phyloP scores from a whole-genome alignment of 2,797 vertebrate species.

The Luscinia megarhynchos region DNA sequence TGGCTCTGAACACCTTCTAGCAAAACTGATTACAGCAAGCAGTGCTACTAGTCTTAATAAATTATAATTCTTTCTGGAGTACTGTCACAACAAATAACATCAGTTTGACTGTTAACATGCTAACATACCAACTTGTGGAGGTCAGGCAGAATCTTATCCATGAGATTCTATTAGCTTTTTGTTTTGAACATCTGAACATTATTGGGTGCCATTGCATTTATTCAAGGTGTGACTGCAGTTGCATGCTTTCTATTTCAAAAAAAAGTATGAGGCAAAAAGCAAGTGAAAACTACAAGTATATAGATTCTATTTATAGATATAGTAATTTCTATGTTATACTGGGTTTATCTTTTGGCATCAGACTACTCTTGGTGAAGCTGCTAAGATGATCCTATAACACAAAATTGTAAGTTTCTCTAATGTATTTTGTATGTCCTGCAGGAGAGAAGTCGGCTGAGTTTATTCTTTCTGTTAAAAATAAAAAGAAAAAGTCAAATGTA shows the following conservation, averaged over 20 bases:
- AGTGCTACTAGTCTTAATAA: not conserved
- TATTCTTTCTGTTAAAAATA: not conserved
- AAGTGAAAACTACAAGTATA: not conserved
- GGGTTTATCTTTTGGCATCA: not conserved
- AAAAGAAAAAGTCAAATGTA: not conserved
- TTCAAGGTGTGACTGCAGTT: not conserved
- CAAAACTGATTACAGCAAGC: not conserved
- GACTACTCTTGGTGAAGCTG: not conserved
- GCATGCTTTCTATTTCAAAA: not conserved
- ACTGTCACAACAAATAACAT: not conserved
- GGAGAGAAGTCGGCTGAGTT: not conserved
- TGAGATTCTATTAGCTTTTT: not conserved
- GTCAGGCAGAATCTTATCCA: not conserved
- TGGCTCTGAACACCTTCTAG: not conserved
- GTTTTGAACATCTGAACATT: not conserved
- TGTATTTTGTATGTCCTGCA: not conserved
- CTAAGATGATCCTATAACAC: not conserved
- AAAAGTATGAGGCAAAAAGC: not conserved
- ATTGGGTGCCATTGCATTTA: not conserved
- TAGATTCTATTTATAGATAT: not conserved
- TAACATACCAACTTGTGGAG: not conserved
- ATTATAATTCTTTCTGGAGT: not conserved
- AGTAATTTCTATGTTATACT: not conserved
- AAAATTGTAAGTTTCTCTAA: not conserved
- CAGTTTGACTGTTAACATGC: not conserved